These are phyloP conservation scores for Nycticorax nycticorax DNA, from an alignment of 2,113 vertebrate genomes.

Conservation along the genomic window DNA sequence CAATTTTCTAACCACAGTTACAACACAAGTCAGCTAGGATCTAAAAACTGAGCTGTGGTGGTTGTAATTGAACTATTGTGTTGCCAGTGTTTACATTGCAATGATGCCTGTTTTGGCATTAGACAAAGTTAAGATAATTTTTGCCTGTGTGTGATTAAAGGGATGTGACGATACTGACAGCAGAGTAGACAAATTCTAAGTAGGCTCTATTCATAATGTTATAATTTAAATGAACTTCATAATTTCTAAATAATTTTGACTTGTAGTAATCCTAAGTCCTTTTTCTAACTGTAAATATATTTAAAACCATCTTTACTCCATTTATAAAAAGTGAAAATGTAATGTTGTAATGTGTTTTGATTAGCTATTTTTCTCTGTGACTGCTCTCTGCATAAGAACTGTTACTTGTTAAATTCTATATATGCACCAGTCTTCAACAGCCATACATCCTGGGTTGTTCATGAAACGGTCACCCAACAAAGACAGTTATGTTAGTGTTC, in stretches of 20 bases:
- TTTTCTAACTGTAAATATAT: conserved; percentile 64
- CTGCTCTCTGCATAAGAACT: conserved; percentile 36
- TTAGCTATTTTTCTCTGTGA: conserved; percentile 62
- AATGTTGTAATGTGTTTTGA: conserved; percentile 64
- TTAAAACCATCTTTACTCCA: conserved; percentile 57
- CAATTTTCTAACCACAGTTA: not conserved
- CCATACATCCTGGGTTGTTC: conserved; percentile 6
- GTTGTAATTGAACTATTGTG: not conserved
- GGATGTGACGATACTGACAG: conserved; percentile 5
- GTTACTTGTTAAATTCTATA: conserved; percentile 44
- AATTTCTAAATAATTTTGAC: conserved; percentile 29
- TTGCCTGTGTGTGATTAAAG: conserved; percentile 1
- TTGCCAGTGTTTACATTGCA: conserved; percentile 15
- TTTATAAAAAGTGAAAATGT: conserved; percentile 60
- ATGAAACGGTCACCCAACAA: not conserved
- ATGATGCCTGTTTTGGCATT: not conserved
- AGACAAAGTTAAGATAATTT: not conserved
- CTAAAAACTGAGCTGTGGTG: conserved; percentile 9
- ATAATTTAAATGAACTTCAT: conserved; percentile 40
- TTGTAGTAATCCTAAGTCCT: conserved; percentile 11
- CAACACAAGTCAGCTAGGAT: not conserved
- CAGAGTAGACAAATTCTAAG: conserved; percentile 5
- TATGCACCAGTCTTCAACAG: conserved; percentile 35
- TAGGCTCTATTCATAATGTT: not conserved
- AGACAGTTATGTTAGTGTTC: conserved; percentile 24